Evolutionary conservation across 1,140 invertebrate species (phyloP).

Genomic region (Heliconius melpomene): DNA sequence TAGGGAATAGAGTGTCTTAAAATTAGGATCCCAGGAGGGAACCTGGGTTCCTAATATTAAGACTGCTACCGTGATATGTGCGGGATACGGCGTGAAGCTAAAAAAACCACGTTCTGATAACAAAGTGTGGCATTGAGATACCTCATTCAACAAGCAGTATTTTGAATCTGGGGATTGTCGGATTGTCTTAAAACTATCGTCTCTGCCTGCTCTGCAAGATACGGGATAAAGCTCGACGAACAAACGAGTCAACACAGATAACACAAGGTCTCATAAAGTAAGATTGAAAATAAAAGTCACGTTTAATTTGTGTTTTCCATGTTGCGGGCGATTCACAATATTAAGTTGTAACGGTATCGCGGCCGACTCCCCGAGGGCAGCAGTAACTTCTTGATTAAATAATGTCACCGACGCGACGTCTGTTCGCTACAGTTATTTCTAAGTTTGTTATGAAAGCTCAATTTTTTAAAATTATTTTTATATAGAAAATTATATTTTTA

Average conservation of each 20-base stretch:
- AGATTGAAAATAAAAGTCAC: background rate
- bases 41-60: too few species aligned
- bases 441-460: background rate
- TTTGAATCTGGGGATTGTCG: too few species aligned
- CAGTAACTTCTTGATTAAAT: conserved; percentile 10
- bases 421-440: background rate
- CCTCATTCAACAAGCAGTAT: too few species aligned
- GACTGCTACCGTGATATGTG: too few species aligned
- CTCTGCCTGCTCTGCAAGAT: background rate
- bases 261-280: background rate
- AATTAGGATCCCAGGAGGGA: too few species aligned
- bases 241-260: too few species aligned
- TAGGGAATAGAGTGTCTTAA: too few species aligned
- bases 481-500: background rate
- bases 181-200: too few species aligned
- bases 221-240: too few species aligned
- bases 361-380: background rate
- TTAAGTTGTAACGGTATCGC: background rate
- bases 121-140: too few species aligned
- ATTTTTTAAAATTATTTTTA: background rate
- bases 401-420: conserved; percentile 2
- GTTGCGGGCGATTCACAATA: background rate
- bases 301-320: background rate
- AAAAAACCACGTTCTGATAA: too few species aligned
- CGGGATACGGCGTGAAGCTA: too few species aligned